Conservation (phyloP, 2,797 vertebrate genomes). For the Gephyroberyx darwinii region DNA sequence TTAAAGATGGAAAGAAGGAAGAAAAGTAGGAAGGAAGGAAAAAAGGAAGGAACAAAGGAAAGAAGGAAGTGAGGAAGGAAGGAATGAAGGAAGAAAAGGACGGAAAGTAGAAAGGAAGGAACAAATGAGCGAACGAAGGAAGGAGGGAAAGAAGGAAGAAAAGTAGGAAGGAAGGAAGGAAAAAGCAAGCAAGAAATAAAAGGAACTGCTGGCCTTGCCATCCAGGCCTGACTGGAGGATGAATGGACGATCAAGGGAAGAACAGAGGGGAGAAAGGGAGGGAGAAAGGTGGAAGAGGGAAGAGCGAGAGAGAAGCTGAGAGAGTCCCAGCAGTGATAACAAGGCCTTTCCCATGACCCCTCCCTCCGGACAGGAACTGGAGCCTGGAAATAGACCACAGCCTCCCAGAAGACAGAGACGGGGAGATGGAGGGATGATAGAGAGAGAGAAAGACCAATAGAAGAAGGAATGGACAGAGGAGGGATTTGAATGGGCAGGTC, state of each 20-base stretch:
- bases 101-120: background rate
- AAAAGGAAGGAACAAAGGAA: conserved; percentile 17
- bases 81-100: conserved; percentile 7
- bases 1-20: background rate
- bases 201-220: background rate
- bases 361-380: conserved; percentile 76
- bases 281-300: background rate
- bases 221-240: background rate
- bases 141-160: background rate
- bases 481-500: conserved; percentile 24
- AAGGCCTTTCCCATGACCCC: conserved; percentile 86
- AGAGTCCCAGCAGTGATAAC: conserved; percentile 80
- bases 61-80: conserved; percentile 3
- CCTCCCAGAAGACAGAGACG: conserved; percentile 50
- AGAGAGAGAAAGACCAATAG: conserved; percentile 39
- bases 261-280: conserved; percentile 7
- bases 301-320: conserved; percentile 58
- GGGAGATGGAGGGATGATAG: conserved; percentile 40
- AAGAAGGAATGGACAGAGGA: conserved; percentile 19
- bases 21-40: background rate
- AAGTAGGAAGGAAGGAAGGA: background rate
- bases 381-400: conserved; percentile 78
- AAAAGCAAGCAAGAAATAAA: conserved; percentile 22
- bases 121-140: no score
- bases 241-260: background rate